Percentiles rank a stretch among this genome's conserved stretches.
Conservation (phyloP, 1,140 invertebrate genomes). For the Euura saliciscinereae region DNA sequence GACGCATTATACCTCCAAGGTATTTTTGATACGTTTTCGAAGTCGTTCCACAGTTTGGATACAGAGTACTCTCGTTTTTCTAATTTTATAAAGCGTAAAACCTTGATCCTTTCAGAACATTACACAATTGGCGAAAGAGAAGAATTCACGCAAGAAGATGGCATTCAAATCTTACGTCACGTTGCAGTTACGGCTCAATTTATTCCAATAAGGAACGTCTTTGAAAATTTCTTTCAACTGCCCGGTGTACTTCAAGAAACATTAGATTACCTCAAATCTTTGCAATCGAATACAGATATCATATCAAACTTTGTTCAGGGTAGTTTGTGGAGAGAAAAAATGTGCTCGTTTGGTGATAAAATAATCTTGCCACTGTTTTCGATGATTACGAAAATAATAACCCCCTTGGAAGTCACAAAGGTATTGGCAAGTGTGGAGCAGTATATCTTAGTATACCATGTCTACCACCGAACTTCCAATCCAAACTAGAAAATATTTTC, state of each 20-base stretch:
- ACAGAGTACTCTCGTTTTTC: slow-evolving; percentile 23
- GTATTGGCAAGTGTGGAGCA: slow-evolving; percentile 39
- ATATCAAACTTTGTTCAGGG: slow-evolving; percentile 41
- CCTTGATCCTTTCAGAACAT: slow-evolving; percentile 24
- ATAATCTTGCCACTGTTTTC: slow-evolving; percentile 38
- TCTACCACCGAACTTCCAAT: slow-evolving; percentile 35
- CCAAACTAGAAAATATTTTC: slow-evolving; percentile 42
- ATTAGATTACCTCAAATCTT: slow-evolving; percentile 24
- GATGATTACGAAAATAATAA: slow-evolving; percentile 33
- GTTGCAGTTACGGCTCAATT: slow-evolving; percentile 26
- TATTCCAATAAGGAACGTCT: slow-evolving; percentile 20
- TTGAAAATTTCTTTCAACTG: slow-evolving; percentile 32
- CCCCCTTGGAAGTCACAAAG: slow-evolving; percentile 36
- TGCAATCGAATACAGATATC: slow-evolving; percentile 23
- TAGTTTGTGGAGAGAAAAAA: slow-evolving; percentile 33
- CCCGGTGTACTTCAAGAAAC: slow-evolving; percentile 21
- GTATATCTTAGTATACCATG: slow-evolving; percentile 37
- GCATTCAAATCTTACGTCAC: slow-evolving; percentile 16
- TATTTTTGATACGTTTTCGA: slow-evolving; percentile 14
- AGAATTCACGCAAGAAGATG: slow-evolving; percentile 21
- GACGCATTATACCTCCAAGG: neutral
- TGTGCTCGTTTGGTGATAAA: slow-evolving; percentile 25
- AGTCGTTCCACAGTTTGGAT: slow-evolving; percentile 17
- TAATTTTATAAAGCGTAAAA: slow-evolving; percentile 16
- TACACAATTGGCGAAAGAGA: slow-evolving; percentile 25